These are phyloP conservation scores for Poeciliopsis paucimaculata DNA, from an alignment of 2,797 vertebrate species.

Conservation along the genomic window DNA sequence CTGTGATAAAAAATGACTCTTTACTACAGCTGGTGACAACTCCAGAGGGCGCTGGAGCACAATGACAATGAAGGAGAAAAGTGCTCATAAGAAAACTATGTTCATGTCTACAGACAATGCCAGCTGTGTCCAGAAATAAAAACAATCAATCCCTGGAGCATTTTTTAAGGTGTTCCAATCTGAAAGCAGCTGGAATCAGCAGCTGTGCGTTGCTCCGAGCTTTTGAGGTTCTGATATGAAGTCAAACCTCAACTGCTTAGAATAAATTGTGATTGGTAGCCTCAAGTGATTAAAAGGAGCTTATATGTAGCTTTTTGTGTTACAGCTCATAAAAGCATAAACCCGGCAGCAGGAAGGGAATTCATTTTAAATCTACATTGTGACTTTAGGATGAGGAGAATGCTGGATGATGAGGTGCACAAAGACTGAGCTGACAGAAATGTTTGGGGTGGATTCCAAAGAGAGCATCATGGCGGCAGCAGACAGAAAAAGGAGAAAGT, in stretches of 20 bases:
- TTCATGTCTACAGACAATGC: not conserved
- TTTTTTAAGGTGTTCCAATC: not conserved
- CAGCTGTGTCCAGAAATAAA: not conserved
- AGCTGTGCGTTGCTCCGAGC: not conserved
- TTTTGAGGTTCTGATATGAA: not conserved
- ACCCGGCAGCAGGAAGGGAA: not conserved
- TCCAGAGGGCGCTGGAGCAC: not conserved
- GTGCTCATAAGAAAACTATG: not conserved
- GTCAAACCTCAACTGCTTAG: not conserved
- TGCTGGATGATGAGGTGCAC: not conserved
- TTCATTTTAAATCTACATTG: not conserved
- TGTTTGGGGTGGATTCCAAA: not conserved
- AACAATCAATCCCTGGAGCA: not conserved
- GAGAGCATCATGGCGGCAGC: not conserved
- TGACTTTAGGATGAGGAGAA: not conserved
- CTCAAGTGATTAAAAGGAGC: not conserved
- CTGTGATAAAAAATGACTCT: not conserved
- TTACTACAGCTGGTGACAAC: too few species aligned
- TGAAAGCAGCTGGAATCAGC: not conserved
- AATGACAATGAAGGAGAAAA: not conserved
- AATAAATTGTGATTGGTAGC: not conserved
- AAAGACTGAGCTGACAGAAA: not conserved
- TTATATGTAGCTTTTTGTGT: too few species aligned
- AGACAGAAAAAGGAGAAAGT: not conserved
- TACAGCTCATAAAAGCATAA: not conserved